Base-by-base conservation (phyloP, 2,888 invertebrate species). In the Zelleria hepariella region DNA sequence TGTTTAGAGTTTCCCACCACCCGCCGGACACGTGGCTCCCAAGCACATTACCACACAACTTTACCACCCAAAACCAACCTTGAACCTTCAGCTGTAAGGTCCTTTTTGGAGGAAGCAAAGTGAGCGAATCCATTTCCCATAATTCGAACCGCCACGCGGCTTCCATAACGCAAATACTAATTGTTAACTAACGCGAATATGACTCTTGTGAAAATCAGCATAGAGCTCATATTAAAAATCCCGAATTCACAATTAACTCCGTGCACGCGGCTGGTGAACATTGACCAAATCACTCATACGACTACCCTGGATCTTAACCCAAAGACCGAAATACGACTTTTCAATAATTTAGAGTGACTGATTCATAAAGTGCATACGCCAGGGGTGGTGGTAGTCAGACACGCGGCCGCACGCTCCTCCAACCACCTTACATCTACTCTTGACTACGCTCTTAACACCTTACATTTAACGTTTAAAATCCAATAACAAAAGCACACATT, bases 11-110 rank as follows among this genome's bases (percentile, higher is more conserved):
- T 75, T 81, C 83, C 81, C 75, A 82, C 75, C 83, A 77, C 74
- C 72, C 74, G 84, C 77, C 82, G 66, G 86, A 66, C 86, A 86
- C 86, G 86, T 82, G 86, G 82, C 87, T 54, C 62, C 65, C 68
- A 71, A 70, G 70, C 70, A 73, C 25, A 58, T 58, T 58, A 51
- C n/a, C 32, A 51, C 15, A 25, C 2, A 24, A 10, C 2, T 1
- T 10, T n/a, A 25, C 53, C 1, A 15, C 2, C 25, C 21, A 24
- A 57, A 47, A 48, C 48, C n/a, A 25, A 57, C 23, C 25, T 5
- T 51, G 26, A 15, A 15, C n/a, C 51, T 21, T 8, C 18, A 5
- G 18, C 24, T 8, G 7, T 6, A 57, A 24, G 49, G 24, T 8
- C 51, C 15, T 51, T 10, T 26, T 5, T 32, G 5, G 8, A 20